These are phyloP conservation scores for Buathra laborator DNA, from an alignment of 2,888 invertebrate genomes.

Conservation along the genomic window DNA sequence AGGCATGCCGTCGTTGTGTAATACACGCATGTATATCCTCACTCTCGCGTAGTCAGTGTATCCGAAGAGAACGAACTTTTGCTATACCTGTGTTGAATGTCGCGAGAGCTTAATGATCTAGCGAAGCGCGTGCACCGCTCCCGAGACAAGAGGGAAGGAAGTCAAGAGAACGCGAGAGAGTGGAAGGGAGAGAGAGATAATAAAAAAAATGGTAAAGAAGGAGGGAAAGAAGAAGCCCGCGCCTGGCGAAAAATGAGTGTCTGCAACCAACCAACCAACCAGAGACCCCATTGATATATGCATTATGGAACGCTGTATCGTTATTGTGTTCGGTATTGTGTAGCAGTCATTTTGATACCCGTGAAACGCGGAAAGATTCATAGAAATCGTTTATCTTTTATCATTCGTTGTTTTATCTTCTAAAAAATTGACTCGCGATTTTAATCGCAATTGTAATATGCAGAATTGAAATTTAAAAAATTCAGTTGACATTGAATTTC, in stretches of 20 bases:
- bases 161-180: slow-evolving; percentile 15
- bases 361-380: neutral
- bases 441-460: too few species aligned
- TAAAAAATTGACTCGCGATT: neutral
- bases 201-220: slow-evolving; percentile 31
- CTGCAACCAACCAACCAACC: slow-evolving; percentile 8
- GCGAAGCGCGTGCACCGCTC: slow-evolving; percentile 44
- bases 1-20: neutral
- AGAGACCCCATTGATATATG: slow-evolving; percentile 15
- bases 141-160: slow-evolving; percentile 42
- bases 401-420: neutral
- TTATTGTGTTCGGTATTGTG: slow-evolving; percentile 23
- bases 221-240: slow-evolving; percentile 40
- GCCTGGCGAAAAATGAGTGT: slow-evolving; percentile 51
- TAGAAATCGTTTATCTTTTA: neutral
- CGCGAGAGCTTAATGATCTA: slow-evolving; percentile 55
- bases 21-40: neutral
- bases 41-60: neutral
- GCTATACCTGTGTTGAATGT: slow-evolving; percentile 30
- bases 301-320: slow-evolving; percentile 51
- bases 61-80: slow-evolving; percentile 17
- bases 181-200: neutral
- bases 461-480: too few species aligned
- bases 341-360: slow-evolving; percentile 17
- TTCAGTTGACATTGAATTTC: too few species aligned